These are phyloP conservation scores for Fregata magnificens DNA, from an alignment of 2,113 vertebrate genomes.

Conservation along the genomic window DNA sequence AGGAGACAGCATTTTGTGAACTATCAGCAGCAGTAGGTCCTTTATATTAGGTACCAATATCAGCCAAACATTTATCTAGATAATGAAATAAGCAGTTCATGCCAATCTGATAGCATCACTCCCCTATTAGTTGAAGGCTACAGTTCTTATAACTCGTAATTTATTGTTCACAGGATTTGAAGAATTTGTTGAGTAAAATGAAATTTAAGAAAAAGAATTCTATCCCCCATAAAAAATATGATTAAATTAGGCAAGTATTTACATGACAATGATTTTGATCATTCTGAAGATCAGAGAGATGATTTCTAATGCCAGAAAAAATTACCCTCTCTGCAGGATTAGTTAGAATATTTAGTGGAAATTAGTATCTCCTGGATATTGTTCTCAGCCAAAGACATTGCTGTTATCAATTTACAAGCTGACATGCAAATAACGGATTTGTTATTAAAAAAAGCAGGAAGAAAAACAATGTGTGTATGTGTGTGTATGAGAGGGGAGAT, in stretches of 20 bases:
- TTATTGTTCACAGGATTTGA: not conserved
- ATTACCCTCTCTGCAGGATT: not conserved
- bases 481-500: not conserved
- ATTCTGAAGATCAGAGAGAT: not conserved
- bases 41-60: not conserved
- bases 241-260: not conserved
- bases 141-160: not conserved
- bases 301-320: not conserved
- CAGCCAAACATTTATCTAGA: not conserved
- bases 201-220: not conserved
- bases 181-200: not conserved
- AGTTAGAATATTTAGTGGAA: conserved; percentile 19
- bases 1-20: not conserved
- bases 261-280: not conserved
- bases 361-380: not conserved
- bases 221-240: not conserved
- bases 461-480: not conserved
- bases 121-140: not conserved
- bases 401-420: not conserved
- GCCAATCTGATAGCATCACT: not conserved
- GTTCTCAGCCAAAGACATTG: not conserved
- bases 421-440: not conserved
- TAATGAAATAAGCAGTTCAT: not conserved
- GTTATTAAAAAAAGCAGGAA: conserved; percentile 5
- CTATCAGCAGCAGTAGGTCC: not conserved